Evolutionary conservation across 2,888 invertebrate species (phyloP), one percentile per base, ranked within the genome.

Genomic region (Eutolmus rufibarbis): DNA sequence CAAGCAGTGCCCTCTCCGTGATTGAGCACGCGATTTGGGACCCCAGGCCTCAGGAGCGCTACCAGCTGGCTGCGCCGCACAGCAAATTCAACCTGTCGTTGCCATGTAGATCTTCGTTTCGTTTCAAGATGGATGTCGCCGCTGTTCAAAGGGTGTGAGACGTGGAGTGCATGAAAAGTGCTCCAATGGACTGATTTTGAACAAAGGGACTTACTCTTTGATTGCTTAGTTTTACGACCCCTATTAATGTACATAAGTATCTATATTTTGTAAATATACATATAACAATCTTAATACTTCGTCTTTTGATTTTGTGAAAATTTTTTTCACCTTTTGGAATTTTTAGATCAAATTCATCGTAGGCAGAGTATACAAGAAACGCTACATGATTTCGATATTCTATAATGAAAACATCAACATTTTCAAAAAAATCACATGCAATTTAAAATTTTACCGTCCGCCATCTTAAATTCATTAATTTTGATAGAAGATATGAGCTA

Each of bases 1-100:
- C 94, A 37, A 93, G 94, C 89, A 94, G 93, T 90, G 95, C 95
- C 2, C 91, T 95, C 89, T 94, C 94, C 90, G 93, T 94, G 28
- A 93, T 95, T 82, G 95, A 95, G 90, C 94, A 95, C 84, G 95
- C 95, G 9, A 93, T 95, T 19, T 94, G 93, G 89, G 93, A 94
- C 78, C 94, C 93, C 19, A 91, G 94, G 37, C 95, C 95, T 31
- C 93, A 93, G 89, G 94, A 95, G 89, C 91, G 92, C 84, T 93
- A 93, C 88, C 91, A 91, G 88, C 88, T 93, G 87, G 90, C 92
- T 87, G 91, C 91, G 89, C 90, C 90, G 89, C 91, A 91, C 89
- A 91, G 90, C 89, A 92, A 92, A 90, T 92, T 92, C 89, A 91
- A 91, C 90, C 91, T 92, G 89, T 91, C 91, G 91, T 91, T 93